Conservation (phyloP, 1,140 invertebrate species). For the Latrodectus geometricus region DNA sequence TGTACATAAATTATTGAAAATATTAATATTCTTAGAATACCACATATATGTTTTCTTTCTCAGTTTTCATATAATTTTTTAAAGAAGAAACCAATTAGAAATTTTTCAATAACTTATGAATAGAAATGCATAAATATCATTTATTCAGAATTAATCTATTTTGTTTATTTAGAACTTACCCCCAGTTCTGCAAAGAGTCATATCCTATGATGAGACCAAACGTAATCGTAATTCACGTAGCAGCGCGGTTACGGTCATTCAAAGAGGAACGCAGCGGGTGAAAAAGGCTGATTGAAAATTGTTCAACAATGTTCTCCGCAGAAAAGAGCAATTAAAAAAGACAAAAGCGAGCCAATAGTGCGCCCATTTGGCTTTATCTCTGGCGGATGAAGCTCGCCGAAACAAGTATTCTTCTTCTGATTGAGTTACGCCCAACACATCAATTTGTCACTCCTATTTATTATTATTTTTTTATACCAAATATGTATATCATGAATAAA, state of each 20-base stretch:
- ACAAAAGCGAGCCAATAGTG: constrained; percentile 34
- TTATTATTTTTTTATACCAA: too few relatives aligned
- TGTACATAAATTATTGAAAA: too few relatives aligned
- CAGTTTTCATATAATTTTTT: too few relatives aligned
- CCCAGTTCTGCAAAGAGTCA: constrained; percentile 9
- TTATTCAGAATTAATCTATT: too few relatives aligned
- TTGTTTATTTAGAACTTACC: constrained; percentile 9
- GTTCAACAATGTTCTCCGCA: constrained; percentile 1
- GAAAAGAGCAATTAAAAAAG: constrained; percentile 33
- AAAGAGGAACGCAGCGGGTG: constrained; percentile 1
- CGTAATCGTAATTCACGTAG: not conserved
- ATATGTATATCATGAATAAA: too few relatives aligned
- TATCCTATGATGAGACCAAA: constrained; percentile 25
- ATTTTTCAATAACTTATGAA: too few relatives aligned
- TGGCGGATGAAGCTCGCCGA: not conserved
- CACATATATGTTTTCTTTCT: too few relatives aligned
- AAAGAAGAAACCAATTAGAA: too few relatives aligned
- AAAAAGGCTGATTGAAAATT: constrained; percentile 43
- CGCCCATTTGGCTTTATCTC: not conserved
- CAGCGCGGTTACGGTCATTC: not conserved
- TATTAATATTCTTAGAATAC: too few relatives aligned
- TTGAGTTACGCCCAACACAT: not conserved
- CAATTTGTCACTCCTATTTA: not conserved
- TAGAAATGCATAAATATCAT: too few relatives aligned
- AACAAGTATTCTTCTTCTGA: not conserved